Conservation (phyloP, 2,113 vertebrate species). For the Ptilonorhynchus violaceus region DNA sequence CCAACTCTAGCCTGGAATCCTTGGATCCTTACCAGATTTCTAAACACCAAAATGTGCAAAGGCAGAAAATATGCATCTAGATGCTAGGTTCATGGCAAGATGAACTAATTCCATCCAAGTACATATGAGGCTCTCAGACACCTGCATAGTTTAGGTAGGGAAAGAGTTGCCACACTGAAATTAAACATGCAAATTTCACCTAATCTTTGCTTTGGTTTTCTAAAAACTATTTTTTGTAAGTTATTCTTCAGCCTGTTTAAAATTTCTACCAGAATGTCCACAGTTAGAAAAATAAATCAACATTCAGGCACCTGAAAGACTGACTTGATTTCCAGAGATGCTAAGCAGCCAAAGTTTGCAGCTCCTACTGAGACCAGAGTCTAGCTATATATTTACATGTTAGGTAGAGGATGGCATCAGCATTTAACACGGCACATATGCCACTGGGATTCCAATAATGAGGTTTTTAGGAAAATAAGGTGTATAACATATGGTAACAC, state of each 20-base stretch:
- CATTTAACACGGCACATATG: background rate
- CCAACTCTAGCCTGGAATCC: background rate
- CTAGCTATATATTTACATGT: background rate
- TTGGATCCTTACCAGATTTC: background rate
- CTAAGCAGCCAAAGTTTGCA: background rate
- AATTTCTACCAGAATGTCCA: background rate
- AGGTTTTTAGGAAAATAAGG: constrained; percentile 16
- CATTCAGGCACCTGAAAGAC: background rate
- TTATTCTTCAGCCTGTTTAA: background rate
- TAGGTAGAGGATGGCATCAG: background rate
- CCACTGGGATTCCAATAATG: background rate
- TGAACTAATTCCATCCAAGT: background rate
- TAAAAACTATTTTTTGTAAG: background rate
- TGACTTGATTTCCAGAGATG: background rate
- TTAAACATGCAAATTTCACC: background rate
- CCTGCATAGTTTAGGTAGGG: background rate
- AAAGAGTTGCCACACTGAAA: background rate
- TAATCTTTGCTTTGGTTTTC: background rate
- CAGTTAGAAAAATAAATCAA: background rate
- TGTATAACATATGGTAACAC: background rate
- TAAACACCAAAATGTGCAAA: background rate
- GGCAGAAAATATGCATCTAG: background rate
- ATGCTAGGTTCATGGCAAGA: background rate
- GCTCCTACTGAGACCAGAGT: background rate
- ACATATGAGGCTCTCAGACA: background rate